These are phyloP conservation scores for Thysanoteuthis rhombus DNA, from an alignment of 2,888 invertebrate genomes.

Conservation along the genomic window DNA sequence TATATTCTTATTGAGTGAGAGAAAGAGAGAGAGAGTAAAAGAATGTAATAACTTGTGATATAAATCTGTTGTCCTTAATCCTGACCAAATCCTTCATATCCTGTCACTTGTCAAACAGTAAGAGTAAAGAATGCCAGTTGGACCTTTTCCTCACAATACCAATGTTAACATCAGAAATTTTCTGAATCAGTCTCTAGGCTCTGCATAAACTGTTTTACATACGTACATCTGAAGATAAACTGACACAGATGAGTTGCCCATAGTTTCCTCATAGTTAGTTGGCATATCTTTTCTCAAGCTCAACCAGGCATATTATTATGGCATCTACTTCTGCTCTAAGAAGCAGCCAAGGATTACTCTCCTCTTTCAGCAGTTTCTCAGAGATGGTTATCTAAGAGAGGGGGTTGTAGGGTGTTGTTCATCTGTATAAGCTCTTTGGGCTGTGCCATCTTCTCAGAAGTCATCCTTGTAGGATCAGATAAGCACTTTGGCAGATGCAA, in stretches of 20 bases:
- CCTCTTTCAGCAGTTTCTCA: neutral
- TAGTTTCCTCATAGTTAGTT: neutral
- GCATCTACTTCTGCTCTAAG: neutral
- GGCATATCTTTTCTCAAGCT: neutral
- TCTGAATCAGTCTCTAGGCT: neutral
- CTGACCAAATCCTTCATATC: neutral
- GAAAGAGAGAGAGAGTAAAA: neutral
- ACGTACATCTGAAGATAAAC: neutral
- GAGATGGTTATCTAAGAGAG: neutral
- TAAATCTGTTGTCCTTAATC: neutral
- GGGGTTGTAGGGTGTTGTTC: neutral
- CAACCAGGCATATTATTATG: neutral
- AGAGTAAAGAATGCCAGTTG: neutral
- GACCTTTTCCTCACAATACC: neutral
- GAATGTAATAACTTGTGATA: neutral
- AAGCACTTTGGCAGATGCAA: neutral
- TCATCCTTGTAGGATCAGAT: neutral
- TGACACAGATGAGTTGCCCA: neutral
- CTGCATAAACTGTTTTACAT: constrained; percentile 12
- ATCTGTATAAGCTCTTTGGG: neutral
- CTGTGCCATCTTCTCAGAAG: neutral
- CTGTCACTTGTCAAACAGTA: neutral
- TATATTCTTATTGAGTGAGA: neutral
- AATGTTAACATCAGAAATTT: neutral
- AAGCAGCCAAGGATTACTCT: neutral